Evolutionary conservation across 2,797 vertebrate species (phyloP).

Genomic region (Helostoma temminkii): DNA sequence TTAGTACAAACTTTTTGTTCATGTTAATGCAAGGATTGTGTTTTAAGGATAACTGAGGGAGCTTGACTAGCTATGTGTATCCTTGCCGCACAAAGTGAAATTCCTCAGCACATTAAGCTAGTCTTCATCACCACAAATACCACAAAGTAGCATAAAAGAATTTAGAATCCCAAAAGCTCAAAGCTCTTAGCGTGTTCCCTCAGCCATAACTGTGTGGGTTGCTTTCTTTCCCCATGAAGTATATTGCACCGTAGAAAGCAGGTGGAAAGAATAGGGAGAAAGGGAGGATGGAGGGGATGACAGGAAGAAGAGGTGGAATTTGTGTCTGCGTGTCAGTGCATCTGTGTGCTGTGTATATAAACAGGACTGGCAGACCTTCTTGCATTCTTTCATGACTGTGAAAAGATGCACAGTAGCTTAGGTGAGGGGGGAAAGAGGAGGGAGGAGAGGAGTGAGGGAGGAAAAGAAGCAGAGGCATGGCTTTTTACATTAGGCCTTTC

Average conservation of each 20-base stretch:
- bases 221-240: conserved; percentile 34
- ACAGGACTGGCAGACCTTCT: conserved; percentile 26
- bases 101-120: conserved; percentile 48
- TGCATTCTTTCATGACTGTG: conserved; percentile 52
- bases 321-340: conserved; percentile 24
- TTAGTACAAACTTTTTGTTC: too few species aligned
- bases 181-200: conserved; percentile 44
- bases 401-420: conserved; percentile 52
- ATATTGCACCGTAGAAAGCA: conserved; percentile 30
- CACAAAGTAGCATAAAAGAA: conserved; percentile 50
- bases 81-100: conserved; percentile 39
- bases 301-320: conserved; percentile 23
- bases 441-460: conserved; percentile 17
- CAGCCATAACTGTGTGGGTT: conserved; percentile 42
- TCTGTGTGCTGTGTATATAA: conserved; percentile 35
- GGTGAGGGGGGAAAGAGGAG: conserved; percentile 39
- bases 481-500: conserved; percentile 74
- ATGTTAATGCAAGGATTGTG: conserved; percentile 35
- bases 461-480: conserved; percentile 42
- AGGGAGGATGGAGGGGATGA: conserved; percentile 11
- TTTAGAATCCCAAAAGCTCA: conserved; percentile 51
- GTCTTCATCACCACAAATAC: conserved; percentile 47
- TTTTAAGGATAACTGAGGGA: conserved; percentile 49
- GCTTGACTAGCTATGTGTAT: conserved; percentile 56
- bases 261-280: conserved; percentile 8